Conservation (phyloP, 1,140 invertebrate genomes). For the Camponotus vicinus region DNA sequence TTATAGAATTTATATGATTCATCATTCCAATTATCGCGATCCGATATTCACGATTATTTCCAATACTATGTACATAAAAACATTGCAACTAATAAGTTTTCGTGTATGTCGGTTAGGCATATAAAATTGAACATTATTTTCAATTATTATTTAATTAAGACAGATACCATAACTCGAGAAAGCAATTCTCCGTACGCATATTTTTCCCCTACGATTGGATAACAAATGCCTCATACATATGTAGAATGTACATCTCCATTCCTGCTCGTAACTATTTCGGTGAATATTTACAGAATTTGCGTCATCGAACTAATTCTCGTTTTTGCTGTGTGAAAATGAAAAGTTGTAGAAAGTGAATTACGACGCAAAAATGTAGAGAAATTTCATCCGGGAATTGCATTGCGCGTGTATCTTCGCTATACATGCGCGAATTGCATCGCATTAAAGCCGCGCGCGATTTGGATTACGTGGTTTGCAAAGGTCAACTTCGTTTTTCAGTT, state of each 20-base stretch:
- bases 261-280: too few species aligned
- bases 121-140: neutral
- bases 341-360: neutral
- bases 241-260: too few species aligned
- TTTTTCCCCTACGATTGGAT: neutral
- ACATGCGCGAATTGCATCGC: slow-evolving; percentile 7
- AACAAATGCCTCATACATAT: slow-evolving; percentile 19
- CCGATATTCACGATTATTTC: too few species aligned
- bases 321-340: neutral
- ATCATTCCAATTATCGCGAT: too few species aligned
- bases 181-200: neutral
- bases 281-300: neutral
- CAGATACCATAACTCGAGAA: neutral
- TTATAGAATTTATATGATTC: too few species aligned
- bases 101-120: too few species aligned
- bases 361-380: neutral
- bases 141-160: neutral
- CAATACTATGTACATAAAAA: too few species aligned
- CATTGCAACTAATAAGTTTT: too few species aligned
- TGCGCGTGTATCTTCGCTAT: neutral
- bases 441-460: slow-evolving; percentile 27
- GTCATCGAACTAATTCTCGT: slow-evolving; percentile 5
- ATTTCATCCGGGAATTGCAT: slow-evolving; percentile 25
- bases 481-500: slow-evolving; percentile 58
- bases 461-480: slow-evolving; percentile 45